A percentile compares a stretch with the other conserved stretches of the same genome.
Evolutionary conservation across 1,140 invertebrate genomes (phyloP).

Genomic region (Geopemphigus sp.): DNA sequence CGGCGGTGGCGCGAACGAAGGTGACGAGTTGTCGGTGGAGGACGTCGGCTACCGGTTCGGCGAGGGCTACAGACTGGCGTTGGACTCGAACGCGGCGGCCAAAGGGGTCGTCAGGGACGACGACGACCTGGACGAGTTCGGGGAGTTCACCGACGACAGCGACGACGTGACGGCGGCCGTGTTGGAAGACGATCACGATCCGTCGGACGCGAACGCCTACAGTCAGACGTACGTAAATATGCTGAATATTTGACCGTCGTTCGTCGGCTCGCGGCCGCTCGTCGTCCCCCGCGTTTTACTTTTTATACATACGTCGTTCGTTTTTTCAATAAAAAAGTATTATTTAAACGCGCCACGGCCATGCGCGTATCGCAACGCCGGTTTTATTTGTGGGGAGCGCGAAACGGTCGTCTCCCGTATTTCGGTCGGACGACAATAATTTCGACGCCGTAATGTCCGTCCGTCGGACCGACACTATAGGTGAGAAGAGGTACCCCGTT

Average conservation of each 20-base stretch:
- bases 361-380: too few species aligned
- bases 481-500: too few species aligned
- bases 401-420: too few species aligned
- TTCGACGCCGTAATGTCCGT: too few species aligned
- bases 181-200: too few species aligned
- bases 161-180: not conserved
- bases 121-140: conserved; percentile 23
- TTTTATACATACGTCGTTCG: too few species aligned
- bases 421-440: too few species aligned
- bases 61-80: conserved; percentile 26
- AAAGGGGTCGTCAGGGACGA: conserved; percentile 19
- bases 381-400: too few species aligned
- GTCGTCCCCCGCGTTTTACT: too few species aligned
- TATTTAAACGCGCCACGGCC: too few species aligned
- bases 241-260: not conserved
- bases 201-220: conserved; percentile 16
- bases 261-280: not conserved
- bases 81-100: not conserved
- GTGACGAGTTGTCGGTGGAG: not conserved
- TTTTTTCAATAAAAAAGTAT: too few species aligned
- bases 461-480: too few species aligned
- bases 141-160: not conserved
- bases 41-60: conserved; percentile 38
- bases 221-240: conserved; percentile 24
- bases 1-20: not conserved